Evolutionary conservation across 2,888 invertebrate species (phyloP).

Genomic region (Meliscaeva auricollis): DNA sequence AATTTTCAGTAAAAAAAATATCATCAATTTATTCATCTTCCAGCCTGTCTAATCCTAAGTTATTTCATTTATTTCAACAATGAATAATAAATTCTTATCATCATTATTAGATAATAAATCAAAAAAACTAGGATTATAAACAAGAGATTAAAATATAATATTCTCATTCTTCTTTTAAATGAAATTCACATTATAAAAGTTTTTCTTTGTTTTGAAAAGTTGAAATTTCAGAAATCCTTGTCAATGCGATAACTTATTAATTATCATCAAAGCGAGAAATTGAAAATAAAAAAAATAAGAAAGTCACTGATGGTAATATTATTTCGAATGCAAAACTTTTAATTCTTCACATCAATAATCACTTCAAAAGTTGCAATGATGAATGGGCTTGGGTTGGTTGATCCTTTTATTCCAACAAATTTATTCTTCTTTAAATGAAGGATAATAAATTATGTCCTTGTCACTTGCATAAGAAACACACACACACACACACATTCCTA

Average conservation of each 20-base stretch:
- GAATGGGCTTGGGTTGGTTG: neutral
- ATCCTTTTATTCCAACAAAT: neutral
- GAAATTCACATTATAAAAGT: conserved; percentile 22
- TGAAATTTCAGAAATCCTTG: neutral
- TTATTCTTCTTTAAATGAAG: conserved; percentile 7
- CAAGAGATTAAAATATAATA: neutral
- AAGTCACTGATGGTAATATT: neutral
- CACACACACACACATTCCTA: no score
- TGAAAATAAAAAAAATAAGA: neutral
- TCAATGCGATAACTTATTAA: neutral
- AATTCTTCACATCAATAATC: conserved; percentile 3
- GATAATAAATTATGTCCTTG: conserved; percentile 37
- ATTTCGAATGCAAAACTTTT: neutral
- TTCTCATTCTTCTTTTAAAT: neutral
- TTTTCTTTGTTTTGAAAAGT: neutral
- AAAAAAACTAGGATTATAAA: neutral
- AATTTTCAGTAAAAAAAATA: no score
- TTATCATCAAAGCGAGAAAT: conserved; percentile 9
- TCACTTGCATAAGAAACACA: neutral
- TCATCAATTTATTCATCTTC: no score
- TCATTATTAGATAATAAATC: neutral
- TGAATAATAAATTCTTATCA: no score
- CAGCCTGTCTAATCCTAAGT: no score
- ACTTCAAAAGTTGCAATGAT: conserved; percentile 16
- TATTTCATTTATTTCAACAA: no score